Evolutionary conservation across 2,113 vertebrate genomes (phyloP).

Genomic region (Megaleporinus macrocephalus): DNA sequence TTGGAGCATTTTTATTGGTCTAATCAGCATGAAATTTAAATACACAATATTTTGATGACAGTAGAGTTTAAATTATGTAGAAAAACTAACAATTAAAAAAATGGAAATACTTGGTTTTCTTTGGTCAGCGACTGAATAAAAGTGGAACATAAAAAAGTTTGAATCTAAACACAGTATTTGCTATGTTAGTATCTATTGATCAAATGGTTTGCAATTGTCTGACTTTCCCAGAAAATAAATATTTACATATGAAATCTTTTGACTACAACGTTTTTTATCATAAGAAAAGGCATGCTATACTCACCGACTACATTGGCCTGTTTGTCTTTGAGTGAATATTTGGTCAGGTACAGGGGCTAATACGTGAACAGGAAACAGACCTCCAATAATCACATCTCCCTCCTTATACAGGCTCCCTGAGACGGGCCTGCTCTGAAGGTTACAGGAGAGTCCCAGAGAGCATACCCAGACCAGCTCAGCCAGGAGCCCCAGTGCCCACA

Average conservation of each 20-base stretch:
- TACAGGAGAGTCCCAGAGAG: conserved; percentile 50
- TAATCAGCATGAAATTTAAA: too few species aligned
- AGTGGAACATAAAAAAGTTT: background rate
- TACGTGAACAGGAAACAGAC: conserved; percentile 65
- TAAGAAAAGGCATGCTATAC: conserved; percentile 15
- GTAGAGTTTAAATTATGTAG: too few species aligned
- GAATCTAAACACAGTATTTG: too few species aligned
- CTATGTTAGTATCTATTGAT: too few species aligned
- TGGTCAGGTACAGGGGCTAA: conserved; percentile 53
- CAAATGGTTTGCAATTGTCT: background rate
- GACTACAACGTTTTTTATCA: background rate
- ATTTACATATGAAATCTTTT: background rate
- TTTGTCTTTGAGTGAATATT: conserved; percentile 47
- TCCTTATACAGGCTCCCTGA: conserved; percentile 62
- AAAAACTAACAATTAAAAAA: too few species aligned
- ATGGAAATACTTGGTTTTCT: too few species aligned
- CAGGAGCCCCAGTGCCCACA: conserved; percentile 51
- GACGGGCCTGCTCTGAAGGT: conserved; percentile 55
- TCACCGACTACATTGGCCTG: conserved; percentile 55
- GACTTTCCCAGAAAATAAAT: background rate
- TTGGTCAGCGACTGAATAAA: background rate
- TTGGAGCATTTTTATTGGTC: too few species aligned
- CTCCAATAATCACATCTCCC: conserved; percentile 63
- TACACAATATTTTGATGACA: too few species aligned
- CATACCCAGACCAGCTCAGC: conserved; percentile 17